Evolutionary conservation across 1,140 invertebrate genomes (phyloP).

Genomic region (Cotesia vestalis): DNA sequence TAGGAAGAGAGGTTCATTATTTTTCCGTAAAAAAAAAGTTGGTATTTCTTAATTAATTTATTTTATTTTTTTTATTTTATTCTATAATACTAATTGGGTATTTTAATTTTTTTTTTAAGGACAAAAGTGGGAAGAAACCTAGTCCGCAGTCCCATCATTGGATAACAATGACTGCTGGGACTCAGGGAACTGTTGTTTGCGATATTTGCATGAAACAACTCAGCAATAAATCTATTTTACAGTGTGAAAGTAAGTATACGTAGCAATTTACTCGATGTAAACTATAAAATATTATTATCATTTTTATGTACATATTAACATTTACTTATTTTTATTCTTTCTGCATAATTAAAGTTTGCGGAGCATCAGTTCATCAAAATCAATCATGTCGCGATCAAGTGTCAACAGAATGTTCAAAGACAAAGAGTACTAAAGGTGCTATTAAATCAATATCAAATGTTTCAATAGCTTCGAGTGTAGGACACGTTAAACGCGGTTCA

Average conservation of each 20-base stretch:
- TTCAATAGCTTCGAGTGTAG: constrained; percentile 53
- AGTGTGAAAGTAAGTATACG: constrained; percentile 73
- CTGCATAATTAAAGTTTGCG: constrained; percentile 73
- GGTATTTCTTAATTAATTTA: constrained; percentile 36
- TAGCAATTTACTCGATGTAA: neutral
- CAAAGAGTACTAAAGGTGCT: constrained; percentile 55
- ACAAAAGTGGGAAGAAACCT: constrained; percentile 62
- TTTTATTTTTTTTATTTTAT: constrained; percentile 23
- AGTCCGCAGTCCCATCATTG: constrained; percentile 74
- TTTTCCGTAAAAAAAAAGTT: constrained; percentile 90
- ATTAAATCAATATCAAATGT: constrained; percentile 59
- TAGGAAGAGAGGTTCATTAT: constrained; percentile 85
- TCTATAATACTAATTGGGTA: neutral
- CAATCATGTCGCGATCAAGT: constrained; percentile 85
- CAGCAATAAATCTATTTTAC: constrained; percentile 79
- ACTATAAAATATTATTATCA: too few relatives aligned
- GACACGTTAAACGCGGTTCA: constrained; percentile 56
- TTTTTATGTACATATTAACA: constrained; percentile 14
- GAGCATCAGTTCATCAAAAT: constrained; percentile 84
- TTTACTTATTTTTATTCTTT: constrained; percentile 16
- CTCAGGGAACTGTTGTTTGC: constrained; percentile 67
- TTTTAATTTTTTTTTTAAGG: constrained; percentile 45
- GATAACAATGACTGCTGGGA: constrained; percentile 70
- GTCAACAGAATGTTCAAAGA: constrained; percentile 75
- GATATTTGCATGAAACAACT: constrained; percentile 84